Evolutionary conservation across 1,140 invertebrate species (phyloP).

Genomic region (Varroa destructor): DNA sequence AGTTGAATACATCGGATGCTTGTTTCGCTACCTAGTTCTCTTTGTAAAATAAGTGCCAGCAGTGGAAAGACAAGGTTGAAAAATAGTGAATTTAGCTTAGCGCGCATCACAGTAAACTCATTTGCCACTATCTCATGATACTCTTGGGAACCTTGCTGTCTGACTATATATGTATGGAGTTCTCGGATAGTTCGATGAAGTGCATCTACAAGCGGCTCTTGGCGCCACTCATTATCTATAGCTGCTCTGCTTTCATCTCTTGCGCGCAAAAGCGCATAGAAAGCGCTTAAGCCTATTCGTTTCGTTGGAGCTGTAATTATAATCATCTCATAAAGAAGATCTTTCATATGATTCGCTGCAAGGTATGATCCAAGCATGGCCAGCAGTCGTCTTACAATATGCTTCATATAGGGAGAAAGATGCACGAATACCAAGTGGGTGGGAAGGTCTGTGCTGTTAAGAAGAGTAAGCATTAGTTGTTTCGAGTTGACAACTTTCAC

Average conservation of each 20-base stretch:
- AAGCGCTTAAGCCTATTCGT: slow-evolving; percentile 1
- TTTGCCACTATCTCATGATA: slow-evolving; percentile 15
- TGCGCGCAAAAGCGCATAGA: not conserved
- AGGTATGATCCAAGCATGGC: slow-evolving; percentile 4
- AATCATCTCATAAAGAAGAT: slow-evolving; percentile 23
- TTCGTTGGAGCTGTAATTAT: not conserved
- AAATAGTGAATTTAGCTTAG: slow-evolving; percentile 16
- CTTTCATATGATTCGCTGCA: slow-evolving; percentile 10
- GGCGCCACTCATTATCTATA: slow-evolving; percentile 9
- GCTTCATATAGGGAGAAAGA: slow-evolving; percentile 27
- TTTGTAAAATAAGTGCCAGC: not conserved
- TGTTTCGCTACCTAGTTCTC: not conserved
- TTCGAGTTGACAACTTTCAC: not conserved
- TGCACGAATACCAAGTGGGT: not conserved
- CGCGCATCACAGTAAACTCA: not conserved
- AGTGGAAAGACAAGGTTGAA: slow-evolving; percentile 11
- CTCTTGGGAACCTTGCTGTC: not conserved
- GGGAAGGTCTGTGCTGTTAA: not conserved
- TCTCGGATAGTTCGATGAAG: slow-evolving; percentile 6
- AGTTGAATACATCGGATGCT: not conserved
- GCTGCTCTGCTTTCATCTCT: not conserved
- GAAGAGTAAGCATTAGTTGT: not conserved
- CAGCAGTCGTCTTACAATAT: slow-evolving; percentile 24
- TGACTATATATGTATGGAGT: slow-evolving; percentile 1
- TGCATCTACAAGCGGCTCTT: not conserved